Conservation (phyloP, 2,113 vertebrate species). For the Erythrocercus mccallii region DNA sequence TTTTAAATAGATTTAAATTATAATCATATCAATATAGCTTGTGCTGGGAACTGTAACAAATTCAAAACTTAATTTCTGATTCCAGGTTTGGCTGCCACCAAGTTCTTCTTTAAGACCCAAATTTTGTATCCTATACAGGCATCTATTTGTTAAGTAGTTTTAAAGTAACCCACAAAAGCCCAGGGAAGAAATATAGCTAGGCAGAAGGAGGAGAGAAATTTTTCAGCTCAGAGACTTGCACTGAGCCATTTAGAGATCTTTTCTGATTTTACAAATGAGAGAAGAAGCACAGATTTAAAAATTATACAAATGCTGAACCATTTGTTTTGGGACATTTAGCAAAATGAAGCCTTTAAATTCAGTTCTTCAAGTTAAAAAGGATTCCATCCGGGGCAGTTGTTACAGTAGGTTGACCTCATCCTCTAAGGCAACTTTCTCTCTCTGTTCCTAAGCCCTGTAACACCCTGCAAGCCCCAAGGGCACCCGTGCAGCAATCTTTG, state of each 20-base stretch:
- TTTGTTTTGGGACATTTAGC: background rate
- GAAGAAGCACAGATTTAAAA: background rate
- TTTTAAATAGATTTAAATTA: background rate
- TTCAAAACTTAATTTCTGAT: background rate
- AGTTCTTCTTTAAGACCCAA: background rate
- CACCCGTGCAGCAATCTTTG: slow-evolving; percentile 25
- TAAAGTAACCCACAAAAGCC: background rate
- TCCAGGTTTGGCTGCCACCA: background rate
- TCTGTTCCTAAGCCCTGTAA: background rate
- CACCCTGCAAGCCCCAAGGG: slow-evolving; percentile 7
- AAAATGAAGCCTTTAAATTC: slow-evolving; percentile 1
- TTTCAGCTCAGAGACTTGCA: background rate
- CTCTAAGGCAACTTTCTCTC: background rate
- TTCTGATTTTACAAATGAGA: slow-evolving; percentile 5
- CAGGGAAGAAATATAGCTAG: background rate
- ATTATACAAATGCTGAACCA: slow-evolving; percentile 5
- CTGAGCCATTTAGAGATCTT: background rate
- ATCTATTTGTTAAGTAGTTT: background rate
- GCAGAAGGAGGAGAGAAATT: background rate
- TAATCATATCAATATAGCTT: background rate
- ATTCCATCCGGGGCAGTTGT: background rate
- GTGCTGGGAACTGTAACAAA: background rate
- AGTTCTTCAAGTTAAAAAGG: background rate
- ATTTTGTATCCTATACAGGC: background rate
- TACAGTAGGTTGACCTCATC: background rate